Base-by-base conservation (phyloP, 2,888 invertebrate species). In the Branchipolynoe longqiensis region DNA sequence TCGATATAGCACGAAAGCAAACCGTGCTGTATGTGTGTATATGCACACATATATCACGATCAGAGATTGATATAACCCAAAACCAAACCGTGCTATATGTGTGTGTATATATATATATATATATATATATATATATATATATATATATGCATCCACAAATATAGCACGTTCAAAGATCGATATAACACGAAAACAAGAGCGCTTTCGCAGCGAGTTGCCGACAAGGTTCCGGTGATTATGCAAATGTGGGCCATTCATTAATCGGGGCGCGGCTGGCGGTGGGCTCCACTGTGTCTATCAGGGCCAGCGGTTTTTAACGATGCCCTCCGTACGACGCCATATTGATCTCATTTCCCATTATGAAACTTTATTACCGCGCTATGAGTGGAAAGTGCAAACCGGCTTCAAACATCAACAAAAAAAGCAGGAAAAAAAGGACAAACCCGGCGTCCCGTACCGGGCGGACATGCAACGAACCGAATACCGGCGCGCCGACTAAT, bases 301-400 rank as follows among this genome's bases (percentile, higher is more conserved):
- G 18, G 69, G 69, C 14, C 22, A n/a, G n/a, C n/a, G n/a, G n/a
- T 12, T 69, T 69, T 69, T 69, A 36, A 69, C 69, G 69, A 69
- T 69, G 69, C 69, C 69, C 69, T 38, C 69, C 33, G 69, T 36
- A 36, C 6, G 69, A n/a, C n/a, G n/a, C n/a, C 33, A 69, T 69
- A 69, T 69, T 69, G 69, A 69, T 69, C 69, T 36, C 36, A 38
- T 69, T 36, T 69, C 69, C 62, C 69, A 69, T 69, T 69, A 69
- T 33, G 38, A 62, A 69, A 69, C 69, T 69, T 69, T 69, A 69
- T 33, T n/a, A 69, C 69, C 69, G 14, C n/a, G 33, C 18, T 69
- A 69, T 69, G 69, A 12, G 48, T 22, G 2, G 2, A 69, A 69
- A 69, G 18, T 69, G 12, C 38, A 36, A n/a, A 2, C 18, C 3